Conservation (phyloP, 2,888 invertebrate genomes). For the Catocala fraxini region DNA sequence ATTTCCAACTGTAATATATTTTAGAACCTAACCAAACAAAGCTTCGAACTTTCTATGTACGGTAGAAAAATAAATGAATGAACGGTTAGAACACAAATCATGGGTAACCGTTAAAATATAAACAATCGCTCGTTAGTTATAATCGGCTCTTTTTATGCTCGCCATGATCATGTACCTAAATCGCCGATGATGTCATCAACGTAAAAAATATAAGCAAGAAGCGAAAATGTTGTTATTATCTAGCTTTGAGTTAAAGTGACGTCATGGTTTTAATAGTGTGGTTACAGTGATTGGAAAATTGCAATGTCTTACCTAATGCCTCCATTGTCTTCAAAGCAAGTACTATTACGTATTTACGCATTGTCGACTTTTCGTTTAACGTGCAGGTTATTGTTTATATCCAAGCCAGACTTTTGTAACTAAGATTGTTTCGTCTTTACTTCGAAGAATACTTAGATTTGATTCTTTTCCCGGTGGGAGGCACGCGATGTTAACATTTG, state of each 20-base stretch:
- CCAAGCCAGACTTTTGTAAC: too few relatives aligned
- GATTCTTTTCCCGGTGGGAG: conserved; percentile 2
- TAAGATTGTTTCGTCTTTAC: conserved; percentile 7
- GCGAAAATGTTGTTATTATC: conserved; percentile 4
- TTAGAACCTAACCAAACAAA: conserved; percentile 30
- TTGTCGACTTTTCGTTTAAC: conserved; percentile 15
- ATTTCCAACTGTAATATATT: conserved; percentile 7
- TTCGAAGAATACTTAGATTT: neutral
- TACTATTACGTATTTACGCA: conserved; percentile 31
- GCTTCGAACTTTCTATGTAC: conserved; percentile 15
- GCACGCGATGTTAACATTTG: neutral
- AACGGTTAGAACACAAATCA: conserved; percentile 26
- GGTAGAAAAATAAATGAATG: conserved; percentile 28
- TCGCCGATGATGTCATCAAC: conserved; percentile 40
- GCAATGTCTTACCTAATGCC: conserved; percentile 35
- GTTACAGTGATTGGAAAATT: conserved; percentile 35
- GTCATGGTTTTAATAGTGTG: conserved; percentile 28
- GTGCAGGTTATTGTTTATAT: too few relatives aligned
- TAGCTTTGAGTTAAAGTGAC: conserved; percentile 19
- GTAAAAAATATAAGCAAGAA: conserved; percentile 24
- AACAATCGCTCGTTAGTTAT: conserved; percentile 37
- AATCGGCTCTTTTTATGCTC: conserved; percentile 28
- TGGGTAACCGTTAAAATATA: conserved; percentile 40
- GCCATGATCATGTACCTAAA: conserved; percentile 12
- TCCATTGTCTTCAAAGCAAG: conserved; percentile 33